These are phyloP conservation scores for Ophioninae sp. DNA, from an alignment of 2,888 invertebrate genomes.

Conservation along the genomic window DNA sequence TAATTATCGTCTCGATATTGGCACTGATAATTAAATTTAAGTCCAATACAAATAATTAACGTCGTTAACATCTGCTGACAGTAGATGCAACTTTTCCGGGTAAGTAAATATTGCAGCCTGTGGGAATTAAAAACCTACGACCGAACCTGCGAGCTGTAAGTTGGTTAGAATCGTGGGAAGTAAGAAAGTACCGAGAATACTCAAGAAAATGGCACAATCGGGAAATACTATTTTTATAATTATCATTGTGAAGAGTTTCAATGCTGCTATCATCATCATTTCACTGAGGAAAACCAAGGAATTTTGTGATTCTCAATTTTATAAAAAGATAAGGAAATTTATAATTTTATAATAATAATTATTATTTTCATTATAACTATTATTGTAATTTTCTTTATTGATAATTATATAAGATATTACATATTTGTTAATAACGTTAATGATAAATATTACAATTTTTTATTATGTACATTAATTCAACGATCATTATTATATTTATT, in stretches of 20 bases:
- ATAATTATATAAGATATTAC: no score
- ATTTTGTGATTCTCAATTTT: no score
- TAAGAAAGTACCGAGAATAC: not conserved
- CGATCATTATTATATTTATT: no score
- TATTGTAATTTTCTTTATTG: no score
- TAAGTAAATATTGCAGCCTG: not conserved
- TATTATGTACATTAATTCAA: no score
- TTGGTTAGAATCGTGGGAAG: not conserved
- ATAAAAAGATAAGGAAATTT: no score
- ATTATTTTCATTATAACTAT: no score
- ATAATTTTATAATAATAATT: no score
- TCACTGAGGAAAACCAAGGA: no score
- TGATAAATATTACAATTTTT: no score
- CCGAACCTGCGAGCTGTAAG: not conserved
- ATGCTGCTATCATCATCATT: not conserved
- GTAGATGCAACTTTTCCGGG: not conserved
- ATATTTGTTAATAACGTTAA: no score
- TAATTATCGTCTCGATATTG: constrained; percentile 22
- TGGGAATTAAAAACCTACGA: not conserved
- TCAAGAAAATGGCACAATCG: not conserved
- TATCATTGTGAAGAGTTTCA: not conserved
- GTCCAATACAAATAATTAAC: not conserved
- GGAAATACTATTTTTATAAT: not conserved
- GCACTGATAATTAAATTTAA: constrained; percentile 10
- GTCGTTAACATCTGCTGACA: not conserved